Evolutionary conservation across 1,140 invertebrate species (phyloP).

Genomic region (Drosophila lini): DNA sequence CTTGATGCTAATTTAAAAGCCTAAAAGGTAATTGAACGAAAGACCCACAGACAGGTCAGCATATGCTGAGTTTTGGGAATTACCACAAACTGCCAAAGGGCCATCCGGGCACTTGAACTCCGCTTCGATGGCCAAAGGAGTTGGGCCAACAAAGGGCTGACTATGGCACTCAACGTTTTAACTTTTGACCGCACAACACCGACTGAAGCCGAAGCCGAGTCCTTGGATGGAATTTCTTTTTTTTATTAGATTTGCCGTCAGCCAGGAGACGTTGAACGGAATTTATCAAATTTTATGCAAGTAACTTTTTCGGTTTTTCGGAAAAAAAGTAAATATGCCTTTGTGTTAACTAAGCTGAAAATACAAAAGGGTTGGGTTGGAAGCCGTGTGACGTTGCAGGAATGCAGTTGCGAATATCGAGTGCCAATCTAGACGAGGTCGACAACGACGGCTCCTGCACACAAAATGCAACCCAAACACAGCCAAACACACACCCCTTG

Average conservation of each 20-base stretch:
- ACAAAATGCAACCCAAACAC: constrained; percentile 41
- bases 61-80: constrained; percentile 38
- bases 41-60: constrained; percentile 5
- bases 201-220: constrained; percentile 21
- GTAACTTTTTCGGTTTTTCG: constrained; percentile 49
- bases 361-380: constrained; percentile 35
- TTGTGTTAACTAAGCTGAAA: constrained; percentile 80
- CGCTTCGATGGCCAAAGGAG: constrained; percentile 33
- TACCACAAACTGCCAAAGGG: constrained; percentile 36
- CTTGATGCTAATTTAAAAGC: constrained; percentile 30
- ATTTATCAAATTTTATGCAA: constrained; percentile 79
- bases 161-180: constrained; percentile 55
- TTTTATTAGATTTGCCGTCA: constrained; percentile 69
- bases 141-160: constrained; percentile 37
- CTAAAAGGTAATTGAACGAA: constrained; percentile 45
- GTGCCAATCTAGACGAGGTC: constrained; percentile 64
- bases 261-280: constrained; percentile 42
- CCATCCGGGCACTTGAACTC: constrained; percentile 26
- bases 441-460: constrained; percentile 47
- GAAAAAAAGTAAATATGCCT: constrained; percentile 70
- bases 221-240: constrained; percentile 47
- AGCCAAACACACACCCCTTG: constrained; percentile 4
- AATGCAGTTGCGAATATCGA: constrained; percentile 65
- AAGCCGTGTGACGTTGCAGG: constrained; percentile 58
- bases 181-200: constrained; percentile 54